Base-by-base conservation (phyloP, 2,797 vertebrate genomes). In the Phyllotis vaccarum region DNA sequence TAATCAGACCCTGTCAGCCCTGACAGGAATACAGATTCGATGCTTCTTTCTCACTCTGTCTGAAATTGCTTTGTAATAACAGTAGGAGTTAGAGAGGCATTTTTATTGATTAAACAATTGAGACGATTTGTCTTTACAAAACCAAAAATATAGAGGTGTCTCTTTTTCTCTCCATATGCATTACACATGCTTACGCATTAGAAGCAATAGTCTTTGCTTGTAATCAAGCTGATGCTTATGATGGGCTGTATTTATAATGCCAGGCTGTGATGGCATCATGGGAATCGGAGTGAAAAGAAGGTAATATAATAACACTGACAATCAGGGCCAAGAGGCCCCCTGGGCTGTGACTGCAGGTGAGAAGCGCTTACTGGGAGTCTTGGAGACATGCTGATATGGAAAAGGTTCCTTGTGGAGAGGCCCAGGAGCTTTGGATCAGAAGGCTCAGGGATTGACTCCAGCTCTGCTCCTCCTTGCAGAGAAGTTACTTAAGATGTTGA, bases 21-120 rank as follows among this genome's bases (percentile, higher is more conserved):
- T 98, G 98, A 98, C 98, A 98, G 96, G 97, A 85, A 93, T 94
- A 98, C 94, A 98, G 97, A 98, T 98, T 93, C 76, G 95, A 27
- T 80, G 92, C 93, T 95, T 95, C 96, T 98, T 95, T 97, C 95
- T 96, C 96, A 81, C 96, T 98, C 98, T 75, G 94, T 95, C 98
- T 98, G 97, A 98, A 98, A 98, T 97, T 96, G 98, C 98, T 98
- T 92, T 97, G 96, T 97, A 98, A 98, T 98, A 98, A 97, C 98
- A 97, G 97, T 83, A 98, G 98, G 98, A 98, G 97, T 96, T 62
- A 37, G 97, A 98, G 97, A 98, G 98, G 98, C 98, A 98, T 98
- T 98, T 98, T 98, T 98, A 98, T 98, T 98, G 98, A 99, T 98
- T 98, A 98, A 98, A 97, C 98, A 98, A 98, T 98, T n/a, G 98